Evolutionary conservation across 2,113 vertebrate genomes (phyloP), one percentile per base, ranked within the genome.

Genomic region (Archocentrus centrarchus): DNA sequence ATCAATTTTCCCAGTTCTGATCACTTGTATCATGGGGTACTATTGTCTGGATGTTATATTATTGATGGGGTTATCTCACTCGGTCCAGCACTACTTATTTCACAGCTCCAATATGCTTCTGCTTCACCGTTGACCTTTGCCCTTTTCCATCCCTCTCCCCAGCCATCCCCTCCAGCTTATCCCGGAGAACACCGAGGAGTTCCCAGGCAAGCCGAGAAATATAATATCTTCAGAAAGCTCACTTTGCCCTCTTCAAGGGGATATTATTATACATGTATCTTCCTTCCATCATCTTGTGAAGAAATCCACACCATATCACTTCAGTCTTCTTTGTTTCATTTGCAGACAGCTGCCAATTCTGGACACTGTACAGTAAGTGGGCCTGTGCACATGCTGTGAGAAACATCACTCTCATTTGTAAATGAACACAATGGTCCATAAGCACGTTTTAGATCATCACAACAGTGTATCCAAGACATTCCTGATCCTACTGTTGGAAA

Each of bases 401-500:
- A 53, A 44, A 44, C 47, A 30, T 50, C 17, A 11, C 17, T 70
- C 66, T 70, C 17, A 50, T 30, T 70, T 53, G 44, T 53, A 50
- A 53, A 53, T 70, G 24, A 50, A 50, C 18, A 53, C 17, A 50
- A 20, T 32, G 22, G 27, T 70, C 64, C 64, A 30, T 70, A 30
- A 70, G 44, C 5, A 20, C 24, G 20, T 53, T 70, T 50, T 17
- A 30, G 24, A 20, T 50, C 66, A 20, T 70, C 66, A 53, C 66
- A 53, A 53, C 44, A 70, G 66, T 13, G 24, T 70, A 70, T 70
- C 66, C 44, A 50, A 70, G 66, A 50, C 66, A 70, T 70, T 50
- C 66, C 66, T 70, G 44, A 50, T 15, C 44, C 47, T 27, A 20
- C 0, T 70, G 24, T 50, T 50, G 41, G 24, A 15, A 50, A 30